Base-by-base conservation (phyloP, 2,888 invertebrate species). In the Alloplasta piceator region DNA sequence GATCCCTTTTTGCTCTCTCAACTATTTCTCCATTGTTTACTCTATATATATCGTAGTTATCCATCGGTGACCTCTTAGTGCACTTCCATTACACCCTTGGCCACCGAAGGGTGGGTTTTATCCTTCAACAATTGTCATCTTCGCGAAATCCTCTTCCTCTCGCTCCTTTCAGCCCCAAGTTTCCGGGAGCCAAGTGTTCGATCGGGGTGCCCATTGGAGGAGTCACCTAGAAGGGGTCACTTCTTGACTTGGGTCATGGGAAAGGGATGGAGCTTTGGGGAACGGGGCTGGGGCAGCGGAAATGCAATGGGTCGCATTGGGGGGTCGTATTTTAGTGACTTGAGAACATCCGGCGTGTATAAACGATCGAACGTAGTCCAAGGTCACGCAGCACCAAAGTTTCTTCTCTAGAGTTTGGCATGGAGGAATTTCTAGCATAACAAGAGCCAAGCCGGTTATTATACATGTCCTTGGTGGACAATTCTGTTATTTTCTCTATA, bases 11-110 rank as follows among this genome's bases (percentile, higher is more conserved):
- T 41, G 16, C 61, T 26, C 52, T 72, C 48, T 12, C 60, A 14
- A 48, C 26, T 43, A 52, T 73, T 61, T 55, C 63, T 56, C 56
- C 72, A 78, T 78, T 73, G 75, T 80, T 77, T 78, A 36, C 58
- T 26, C 26, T 26, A 26, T 26, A 26, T 48, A 26, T 43, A 68
- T 61, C 46, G 75, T 50, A 26, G 14, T 52, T 36, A 10, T 41
- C 48, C 46, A 48, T 26, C 75, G 56, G 43, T 56, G 66, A 67
- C 50, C 73, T 48, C 39, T 78, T 67, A 61, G 64, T 26, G 26
- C 26, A 26, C 26, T 26, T 26, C 26, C 26, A 26, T 26, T 26
- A 26, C 26, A 26, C 26, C 26, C 26, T 26, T 26, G 26, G 26
- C 26, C 26, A 26, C 26, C 26, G 3, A 26, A 26, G 26, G 26